Evolutionary conservation across 1,140 invertebrate genomes (phyloP), one percentile per base, ranked within the genome.

Genomic region (Zaprionus vittiger): DNA sequence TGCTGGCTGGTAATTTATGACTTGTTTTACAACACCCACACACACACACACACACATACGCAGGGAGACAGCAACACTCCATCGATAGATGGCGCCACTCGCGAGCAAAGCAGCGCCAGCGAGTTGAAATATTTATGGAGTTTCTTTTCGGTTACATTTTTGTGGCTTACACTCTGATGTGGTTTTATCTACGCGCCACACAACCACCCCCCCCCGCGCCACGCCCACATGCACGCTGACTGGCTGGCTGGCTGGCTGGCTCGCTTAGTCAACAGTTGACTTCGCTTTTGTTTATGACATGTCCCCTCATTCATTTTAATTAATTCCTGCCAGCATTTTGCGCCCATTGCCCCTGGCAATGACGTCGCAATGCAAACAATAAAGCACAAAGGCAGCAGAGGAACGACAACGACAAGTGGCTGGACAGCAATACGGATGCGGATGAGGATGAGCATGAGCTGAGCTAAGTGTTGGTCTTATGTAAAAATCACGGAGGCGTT

Each of bases 251-350:
- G 78, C 62, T 81, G 37, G 28, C 56, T 41, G 63, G 79, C 63
- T 81, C 84, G 79, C 76, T 81, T 84, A 90, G 85, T 90, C 85
- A 90, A 90, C 85, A 90, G 85, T 90, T 90, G 85, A 90, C 85
- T 82, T 71, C 63, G 76, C 63, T 63, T 82, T 90, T 90, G 85
- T 90, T 90, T 90, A 90, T 90, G 85, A 90, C 85, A 90, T 90
- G 86, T 90, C 85, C 86, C 82, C 85, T 90, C 85, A 90, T 90
- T 90, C 85, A 90, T 90, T 90, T 90, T 90, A 90, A 90, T 90
- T 90, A 90, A 90, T 90, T 90, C 86, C 73, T 82, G 79, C 81
- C 59, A 79, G 73, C 85, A 82, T 90, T 90, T 82, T 83, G 76
- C 79, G 85, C 85, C 85, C 85, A 82, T 82, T 77, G 85, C 85